phyloP scores from a whole-genome alignment of 2,888 invertebrate species.

The Electrophaes corylata region DNA sequence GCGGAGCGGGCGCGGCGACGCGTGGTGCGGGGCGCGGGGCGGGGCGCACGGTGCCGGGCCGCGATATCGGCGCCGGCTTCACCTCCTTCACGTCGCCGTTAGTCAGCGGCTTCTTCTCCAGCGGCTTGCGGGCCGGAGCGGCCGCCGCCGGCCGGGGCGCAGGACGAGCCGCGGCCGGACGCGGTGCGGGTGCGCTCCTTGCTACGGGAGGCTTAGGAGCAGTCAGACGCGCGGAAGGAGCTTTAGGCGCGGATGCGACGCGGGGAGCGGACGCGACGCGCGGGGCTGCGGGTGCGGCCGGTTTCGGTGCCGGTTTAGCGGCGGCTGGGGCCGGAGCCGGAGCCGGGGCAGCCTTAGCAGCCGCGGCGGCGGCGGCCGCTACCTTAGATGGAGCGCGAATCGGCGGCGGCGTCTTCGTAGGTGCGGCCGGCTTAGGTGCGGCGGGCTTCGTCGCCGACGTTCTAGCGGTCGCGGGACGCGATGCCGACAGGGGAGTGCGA shows the following conservation, averaged over 20 bases:
- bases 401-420: conserved; percentile 36
- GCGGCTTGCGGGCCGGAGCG: conserved; percentile 49
- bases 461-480: conserved; percentile 46
- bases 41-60: conserved; percentile 46
- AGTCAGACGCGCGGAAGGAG: conserved; percentile 35
- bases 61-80: conserved; percentile 44
- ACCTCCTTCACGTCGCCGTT: conserved; percentile 82
- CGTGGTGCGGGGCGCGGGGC: conserved; percentile 36
- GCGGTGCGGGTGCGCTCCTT: conserved; percentile 14
- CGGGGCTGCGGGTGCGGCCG: conserved; percentile 59
- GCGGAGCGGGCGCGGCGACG: conserved; percentile 48
- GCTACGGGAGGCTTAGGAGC: conserved; percentile 34
- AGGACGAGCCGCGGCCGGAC: conserved; percentile 15
- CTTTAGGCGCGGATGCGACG: conserved; percentile 36
- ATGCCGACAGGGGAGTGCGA: conserved; percentile 45
- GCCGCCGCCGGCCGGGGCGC: conserved; percentile 44
- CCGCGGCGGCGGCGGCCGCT: conserved; percentile 28
- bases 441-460: conserved; percentile 40
- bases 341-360: conserved; percentile 59
- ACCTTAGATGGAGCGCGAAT: conserved; percentile 22
- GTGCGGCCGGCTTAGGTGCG: conserved; percentile 26
- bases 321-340: conserved; percentile 58
- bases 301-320: conserved; percentile 30
- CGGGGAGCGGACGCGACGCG: conserved; percentile 31
- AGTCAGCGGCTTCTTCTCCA: conserved; percentile 80